These are phyloP conservation scores for Spodoptera litura DNA, from an alignment of 1,140 invertebrate genomes.

Conservation along the genomic window DNA sequence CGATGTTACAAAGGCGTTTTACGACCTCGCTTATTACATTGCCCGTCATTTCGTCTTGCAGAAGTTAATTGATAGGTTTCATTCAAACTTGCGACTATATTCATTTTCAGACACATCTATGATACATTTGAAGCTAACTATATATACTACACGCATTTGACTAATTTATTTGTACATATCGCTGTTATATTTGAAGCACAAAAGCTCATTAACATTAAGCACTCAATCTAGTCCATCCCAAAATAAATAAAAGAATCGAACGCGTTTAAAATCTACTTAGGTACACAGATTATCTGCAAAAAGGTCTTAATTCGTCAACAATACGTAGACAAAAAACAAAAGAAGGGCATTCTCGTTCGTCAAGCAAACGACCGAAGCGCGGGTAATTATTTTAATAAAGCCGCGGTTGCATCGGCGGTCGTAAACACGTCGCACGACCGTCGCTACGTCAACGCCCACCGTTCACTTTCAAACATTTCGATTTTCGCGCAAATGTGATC, in stretches of 20 bases:
- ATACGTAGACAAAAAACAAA: slow-evolving; percentile 39
- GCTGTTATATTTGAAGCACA: too few relatives aligned
- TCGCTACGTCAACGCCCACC: slow-evolving; percentile 52
- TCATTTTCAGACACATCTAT: background rate
- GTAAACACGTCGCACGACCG: slow-evolving; percentile 51
- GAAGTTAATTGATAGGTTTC: slow-evolving; percentile 2
- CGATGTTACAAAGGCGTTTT: slow-evolving; percentile 27
- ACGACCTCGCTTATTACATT: slow-evolving; percentile 25
- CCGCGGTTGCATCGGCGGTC: slow-evolving; percentile 46
- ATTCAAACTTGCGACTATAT: slow-evolving; percentile 11
- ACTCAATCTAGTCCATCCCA: too few relatives aligned
- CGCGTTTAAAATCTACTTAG: slow-evolving; percentile 12
- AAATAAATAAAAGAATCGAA: slow-evolving; percentile 24
- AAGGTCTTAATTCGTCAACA: slow-evolving; percentile 46
- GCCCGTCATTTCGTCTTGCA: slow-evolving; percentile 10
- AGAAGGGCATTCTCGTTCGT: slow-evolving; percentile 54
- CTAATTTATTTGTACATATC: too few relatives aligned
- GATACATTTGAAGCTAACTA: background rate
- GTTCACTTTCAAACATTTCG: slow-evolving; percentile 50
- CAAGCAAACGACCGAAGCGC: slow-evolving; percentile 45
- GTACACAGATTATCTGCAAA: slow-evolving; percentile 32
- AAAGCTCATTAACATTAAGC: too few relatives aligned
- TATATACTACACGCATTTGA: too few relatives aligned
- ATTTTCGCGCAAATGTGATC: slow-evolving; percentile 50
- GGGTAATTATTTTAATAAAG: slow-evolving; percentile 62